Evolutionary conservation across 1,140 invertebrate species (phyloP).

Genomic region (Drosophila jambulina): DNA sequence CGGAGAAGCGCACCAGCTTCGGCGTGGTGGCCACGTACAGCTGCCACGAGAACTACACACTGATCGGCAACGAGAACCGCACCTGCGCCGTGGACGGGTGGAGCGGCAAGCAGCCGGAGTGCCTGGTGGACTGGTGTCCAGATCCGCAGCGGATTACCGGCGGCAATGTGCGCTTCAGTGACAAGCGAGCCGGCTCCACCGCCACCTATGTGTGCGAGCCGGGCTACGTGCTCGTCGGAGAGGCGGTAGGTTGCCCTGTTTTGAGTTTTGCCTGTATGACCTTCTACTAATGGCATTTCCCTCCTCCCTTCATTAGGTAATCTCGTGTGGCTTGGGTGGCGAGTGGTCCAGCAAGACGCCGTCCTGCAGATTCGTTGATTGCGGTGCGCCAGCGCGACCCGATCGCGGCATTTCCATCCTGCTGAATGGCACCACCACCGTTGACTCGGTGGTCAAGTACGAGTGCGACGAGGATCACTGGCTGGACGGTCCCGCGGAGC

Average conservation of each 20-base stretch:
- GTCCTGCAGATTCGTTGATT: constrained; percentile 94
- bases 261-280: no score
- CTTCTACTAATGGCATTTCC: constrained; percentile 20
- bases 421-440: constrained; percentile 92
- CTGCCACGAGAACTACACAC: constrained; percentile 94
- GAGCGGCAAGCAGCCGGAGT: constrained; percentile 92
- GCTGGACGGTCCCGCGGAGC: constrained; percentile 90
- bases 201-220: constrained; percentile 92
- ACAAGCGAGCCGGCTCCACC: constrained; percentile 90
- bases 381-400: constrained; percentile 92
- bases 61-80: constrained; percentile 91
- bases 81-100: constrained; percentile 93
- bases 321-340: constrained; percentile 93
- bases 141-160: constrained; percentile 91
- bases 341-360: constrained; percentile 92
- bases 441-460: constrained; percentile 91
- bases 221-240: constrained; percentile 94
- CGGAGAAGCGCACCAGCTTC: constrained; percentile 90
- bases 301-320: constrained; percentile 84
- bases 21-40: constrained; percentile 91
- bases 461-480: constrained; percentile 93
- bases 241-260: constrained; percentile 87
- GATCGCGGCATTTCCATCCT: constrained; percentile 90
- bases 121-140: constrained; percentile 94
- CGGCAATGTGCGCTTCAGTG: constrained; percentile 89